Evolutionary conservation across 2,113 vertebrate genomes (phyloP), one percentile per base, ranked within the genome.

Genomic region (Bombycilla garrulus): DNA sequence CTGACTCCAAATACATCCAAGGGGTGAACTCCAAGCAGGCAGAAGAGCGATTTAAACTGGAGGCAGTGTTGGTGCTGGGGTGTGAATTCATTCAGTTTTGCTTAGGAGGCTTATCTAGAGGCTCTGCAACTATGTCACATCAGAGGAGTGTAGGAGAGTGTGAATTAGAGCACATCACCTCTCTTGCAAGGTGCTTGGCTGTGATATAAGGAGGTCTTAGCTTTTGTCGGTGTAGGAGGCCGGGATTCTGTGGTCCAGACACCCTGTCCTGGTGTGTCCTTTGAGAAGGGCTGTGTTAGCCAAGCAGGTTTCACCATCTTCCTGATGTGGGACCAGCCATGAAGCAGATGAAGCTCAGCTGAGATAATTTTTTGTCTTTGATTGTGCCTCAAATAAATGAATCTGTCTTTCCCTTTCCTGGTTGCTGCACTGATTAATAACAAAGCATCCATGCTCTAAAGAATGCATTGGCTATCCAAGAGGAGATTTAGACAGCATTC

Each of bases 391-490:
- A 56, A 9, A 38, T 26, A 72, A 65, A 54, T 24, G 26, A 72
- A 54, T 81, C 85, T 58, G 35, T 12, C 31, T 85, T 33, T 76
- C 12, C 58, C 21, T 50, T 92, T 28, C 58, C 54, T 15, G 42
- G 40, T 70, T 18, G 35, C 90, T 70, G 67, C 5, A 6, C 2
- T 2, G 92, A 90, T 96, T 88, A 92, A 69, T 88, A 92, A 88
- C 88, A 77, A 86, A 92, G 82, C 96, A 82, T 53, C 6, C 3
- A 56, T 48, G 78, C 93, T 88, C 65, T 95, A 88, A 83, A 81
- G 92, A 58, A 80, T 76, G 85, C 79, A 94, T 97, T 94, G 94
- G 95, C 91, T 95, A 82, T 24, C 94, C 79, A 45, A 90, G 82
- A 66, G 71, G 58, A 92, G 91, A 93, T 94, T 96, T 77, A 92